A percentile compares a stretch with the other conserved stretches of the same genome.
These are phyloP conservation scores for Pyxicephalus adspersus DNA, from an alignment of 2,113 vertebrate genomes.

Conservation along the genomic window DNA sequence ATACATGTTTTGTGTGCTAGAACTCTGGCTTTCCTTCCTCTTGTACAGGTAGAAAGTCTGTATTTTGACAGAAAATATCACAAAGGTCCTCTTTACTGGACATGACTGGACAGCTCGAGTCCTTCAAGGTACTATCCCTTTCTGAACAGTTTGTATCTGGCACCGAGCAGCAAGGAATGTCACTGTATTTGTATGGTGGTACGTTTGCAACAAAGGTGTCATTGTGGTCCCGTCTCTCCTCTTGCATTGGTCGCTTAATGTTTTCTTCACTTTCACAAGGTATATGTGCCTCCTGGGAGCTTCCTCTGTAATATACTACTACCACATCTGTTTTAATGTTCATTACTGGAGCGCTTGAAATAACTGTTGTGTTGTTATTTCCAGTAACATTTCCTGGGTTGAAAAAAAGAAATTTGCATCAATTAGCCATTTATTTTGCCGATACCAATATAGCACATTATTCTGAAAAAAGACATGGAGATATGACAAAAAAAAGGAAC, in stretches of 20 bases:
- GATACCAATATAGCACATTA: no score
- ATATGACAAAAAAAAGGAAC: neutral
- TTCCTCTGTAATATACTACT: conserved; percentile 90
- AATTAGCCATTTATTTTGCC: no score
- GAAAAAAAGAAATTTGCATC: neutral
- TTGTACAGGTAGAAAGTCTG: conserved; percentile 68
- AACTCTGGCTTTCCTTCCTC: conserved; percentile 70
- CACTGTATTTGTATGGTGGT: conserved; percentile 67
- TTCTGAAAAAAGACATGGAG: neutral
- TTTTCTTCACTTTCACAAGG: conserved; percentile 69
- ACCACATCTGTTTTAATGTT: conserved; percentile 97
- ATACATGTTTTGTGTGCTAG: neutral
- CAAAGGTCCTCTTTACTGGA: conserved; percentile 25
- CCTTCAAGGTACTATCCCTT: conserved; percentile 37
- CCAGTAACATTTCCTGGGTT: conserved; percentile 88
- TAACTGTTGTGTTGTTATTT: conserved; percentile 95
- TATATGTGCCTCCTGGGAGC: conserved; percentile 74
- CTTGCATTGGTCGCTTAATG: conserved; percentile 86
- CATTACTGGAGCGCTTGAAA: conserved; percentile 98
- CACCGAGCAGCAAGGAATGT: conserved; percentile 56
- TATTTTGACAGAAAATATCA: neutral
- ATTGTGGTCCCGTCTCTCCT: conserved; percentile 78
- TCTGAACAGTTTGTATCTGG: conserved; percentile 20
- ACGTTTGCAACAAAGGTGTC: conserved; percentile 74
- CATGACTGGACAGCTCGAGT: conserved; percentile 66